phyloP scores from a whole-genome alignment of 2,113 vertebrate species.

The Dasypus novemcinctus region DNA sequence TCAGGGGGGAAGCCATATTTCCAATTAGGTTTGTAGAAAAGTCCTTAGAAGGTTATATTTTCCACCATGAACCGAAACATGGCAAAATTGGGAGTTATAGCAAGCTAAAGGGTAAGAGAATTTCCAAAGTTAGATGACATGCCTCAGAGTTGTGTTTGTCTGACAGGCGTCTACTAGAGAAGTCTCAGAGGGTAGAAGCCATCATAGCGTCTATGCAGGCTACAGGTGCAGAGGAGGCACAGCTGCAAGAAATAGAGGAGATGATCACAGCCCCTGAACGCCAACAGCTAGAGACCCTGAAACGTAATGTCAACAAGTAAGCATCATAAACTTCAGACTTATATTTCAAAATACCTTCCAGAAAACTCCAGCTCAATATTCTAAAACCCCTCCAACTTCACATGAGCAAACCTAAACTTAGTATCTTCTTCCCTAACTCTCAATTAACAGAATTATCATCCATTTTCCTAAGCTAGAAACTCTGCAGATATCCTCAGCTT shows the following conservation, averaged over 20 bases:
- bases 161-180: conserved; percentile 93
- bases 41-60: not conserved
- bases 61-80: not conserved
- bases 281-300: conserved; percentile 92
- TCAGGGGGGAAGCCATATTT: not conserved
- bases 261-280: conserved; percentile 95
- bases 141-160: conserved; percentile 1
- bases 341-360: not conserved
- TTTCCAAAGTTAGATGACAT: not conserved
- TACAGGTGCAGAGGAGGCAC: conserved; percentile 89
- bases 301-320: conserved; percentile 94
- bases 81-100: not conserved
- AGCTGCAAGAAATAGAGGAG: conserved; percentile 96
- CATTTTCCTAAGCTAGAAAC: not conserved
- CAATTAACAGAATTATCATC: not conserved
- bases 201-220: conserved; percentile 96
- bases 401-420: not conserved
- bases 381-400: not conserved
- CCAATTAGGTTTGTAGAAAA: not conserved
- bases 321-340: not conserved
- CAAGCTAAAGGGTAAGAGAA: not conserved
- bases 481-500: not conserved
- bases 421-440: not conserved
- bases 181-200: conserved; percentile 96
- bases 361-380: not conserved